These are phyloP conservation scores for Arothron firmamentum DNA, from an alignment of 2,113 vertebrate genomes.

Conservation along the genomic window DNA sequence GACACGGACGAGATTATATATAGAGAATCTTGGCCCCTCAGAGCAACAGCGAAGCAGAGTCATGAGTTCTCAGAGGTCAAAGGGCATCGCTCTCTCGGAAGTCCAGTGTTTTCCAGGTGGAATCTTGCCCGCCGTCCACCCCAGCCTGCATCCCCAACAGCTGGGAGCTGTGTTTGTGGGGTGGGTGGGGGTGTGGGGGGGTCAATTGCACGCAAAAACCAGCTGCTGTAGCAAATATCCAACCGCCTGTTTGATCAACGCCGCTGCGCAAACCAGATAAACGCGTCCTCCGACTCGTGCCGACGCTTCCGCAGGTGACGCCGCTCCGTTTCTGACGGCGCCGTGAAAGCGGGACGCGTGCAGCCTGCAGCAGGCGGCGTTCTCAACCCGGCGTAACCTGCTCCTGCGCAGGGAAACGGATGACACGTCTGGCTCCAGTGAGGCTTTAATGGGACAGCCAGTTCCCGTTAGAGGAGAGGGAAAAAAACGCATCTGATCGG, in stretches of 20 bases:
- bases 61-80: constrained; percentile 29
- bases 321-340: constrained; percentile 51
- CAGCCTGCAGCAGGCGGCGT: no score
- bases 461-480: constrained; percentile 45
- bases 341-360: no score
- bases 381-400: constrained; percentile 26
- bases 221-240: constrained; percentile 44
- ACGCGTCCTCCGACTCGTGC: constrained; percentile 7
- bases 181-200: constrained; percentile 47
- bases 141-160: constrained; percentile 51
- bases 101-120: constrained; percentile 25
- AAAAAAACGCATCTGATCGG: constrained; percentile 62
- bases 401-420: constrained; percentile 52
- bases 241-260: constrained; percentile 59
- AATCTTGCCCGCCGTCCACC: constrained; percentile 40
- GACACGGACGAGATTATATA: constrained; percentile 25
- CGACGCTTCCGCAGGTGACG: no score
- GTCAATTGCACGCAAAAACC: constrained; percentile 58
- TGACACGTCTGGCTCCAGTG: constrained; percentile 64
- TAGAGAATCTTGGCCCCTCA: constrained; percentile 18
- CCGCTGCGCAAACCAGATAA: constrained; percentile 36
- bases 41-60: constrained; percentile 2
- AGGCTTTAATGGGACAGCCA: constrained; percentile 61
- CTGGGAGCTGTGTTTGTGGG: constrained; percentile 35
- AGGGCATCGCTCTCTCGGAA: constrained; percentile 18